Evolutionary conservation across 2,113 vertebrate species (phyloP), one percentile per base, ranked within the genome.

Genomic region (Tonatia bakeri): DNA sequence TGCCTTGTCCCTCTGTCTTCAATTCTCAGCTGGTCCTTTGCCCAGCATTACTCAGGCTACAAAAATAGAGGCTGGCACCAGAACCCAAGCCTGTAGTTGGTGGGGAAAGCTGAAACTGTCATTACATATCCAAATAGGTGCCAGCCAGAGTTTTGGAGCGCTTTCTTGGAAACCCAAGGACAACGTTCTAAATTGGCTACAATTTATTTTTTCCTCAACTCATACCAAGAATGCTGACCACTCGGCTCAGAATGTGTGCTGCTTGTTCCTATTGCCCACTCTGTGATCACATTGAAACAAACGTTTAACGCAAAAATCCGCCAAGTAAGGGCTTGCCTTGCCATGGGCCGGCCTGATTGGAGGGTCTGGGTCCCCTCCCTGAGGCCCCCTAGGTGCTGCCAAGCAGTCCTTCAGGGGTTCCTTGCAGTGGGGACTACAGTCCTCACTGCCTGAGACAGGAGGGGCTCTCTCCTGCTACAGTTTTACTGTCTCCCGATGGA

Each of bases 51-150:
- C 96, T 92, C 96, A 95, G 38, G 20, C 69, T 94, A 9, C 82
- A 90, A 95, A 97, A 95, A 96, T 97, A 97, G 87, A 92, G 47
- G 13, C 94, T 96, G 96, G 87, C 87, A 91, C 26, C 43, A 17
- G 69, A 83, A 54, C 14, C 16, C 43, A 20, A 31, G 59, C 52
- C 4, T 40, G 81, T 40, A 64, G 81, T 67, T 85, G 47, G 90
- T 82, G 65, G 89, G 87, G 81, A 94, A 89, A 94, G 85, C 94
- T 65, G 67, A 92, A 61, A n/a, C 81, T 94, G 72, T 95, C 94
- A 64, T 84, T 65, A 40, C 45, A 3, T n/a, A 11, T 64, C 38
- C 16, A 47, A 26, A 10, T 33, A 6, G 3, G 19, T 52, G 64
- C 54, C 92, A 82, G 76, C 1, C 26, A 61, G 87, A 9, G 73